Evolutionary conservation across 1,140 invertebrate genomes (phyloP), one percentile per base, ranked within the genome.

Genomic region (Macrotrachela quadricornifera): DNA sequence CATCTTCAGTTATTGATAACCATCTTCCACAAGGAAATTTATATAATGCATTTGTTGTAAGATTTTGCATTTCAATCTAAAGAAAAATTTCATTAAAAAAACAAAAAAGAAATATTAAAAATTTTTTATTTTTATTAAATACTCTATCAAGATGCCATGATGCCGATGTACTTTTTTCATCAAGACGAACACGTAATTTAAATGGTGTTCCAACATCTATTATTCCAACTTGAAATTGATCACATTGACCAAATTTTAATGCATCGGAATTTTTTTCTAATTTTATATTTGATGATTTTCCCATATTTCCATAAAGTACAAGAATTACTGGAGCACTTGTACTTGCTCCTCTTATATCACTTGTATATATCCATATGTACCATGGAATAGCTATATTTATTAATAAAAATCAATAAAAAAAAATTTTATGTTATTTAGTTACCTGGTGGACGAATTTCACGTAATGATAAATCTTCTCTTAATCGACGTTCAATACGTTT

Each of bases 111-210:
- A 4, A 8, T 30, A 30, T 30, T 2, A 4, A 30, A 4, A 4
- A 4, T 30, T 30, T 30, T 8, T 4, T 4, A 30, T 30, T 30
- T 30, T n/a, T n/a, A n/a, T n/a, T n/a, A n/a, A n/a, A n/a, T 30
- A 30, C 21, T 30, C 62, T 64, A 43, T 68, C 59, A 10, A 71
- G 58, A 60, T 67, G 65, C 68, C 68, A 71, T 37, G 61, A 65
- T 15, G 67, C 55, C 30, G 58, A 57, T 12, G 49, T 39, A 1
- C 66, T 66, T 39, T 50, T 57, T 56, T 68, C 64, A 54, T 71
- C 69, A 58, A 70, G 69, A 56, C 62, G 61, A 37, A 70, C 60
- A 36, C 69, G 57, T 10, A 71, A 54, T 49, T 71, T 71, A 57
- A 62, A 70, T 16, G 65, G 66, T 14, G 51, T 59, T 10, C 68